Evolutionary conservation across 2,113 vertebrate species (phyloP), one percentile per base, ranked within the genome.

Genomic region (Anguilla rostrata): DNA sequence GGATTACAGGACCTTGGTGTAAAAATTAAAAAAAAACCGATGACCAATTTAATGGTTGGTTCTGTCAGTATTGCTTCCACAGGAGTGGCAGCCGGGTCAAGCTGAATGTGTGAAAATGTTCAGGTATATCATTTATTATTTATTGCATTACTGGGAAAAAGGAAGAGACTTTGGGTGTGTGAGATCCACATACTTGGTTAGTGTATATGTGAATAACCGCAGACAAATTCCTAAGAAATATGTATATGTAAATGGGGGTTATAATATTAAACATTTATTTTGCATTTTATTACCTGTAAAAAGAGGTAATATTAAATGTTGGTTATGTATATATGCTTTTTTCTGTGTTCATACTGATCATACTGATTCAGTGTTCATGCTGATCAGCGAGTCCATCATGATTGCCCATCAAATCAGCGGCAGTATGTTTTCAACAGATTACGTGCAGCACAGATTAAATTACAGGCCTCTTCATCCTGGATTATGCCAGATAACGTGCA

Each of bases 371-470:
- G 12, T 60, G 18, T 60, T 60, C 57, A 60, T 60, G 3, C 57
- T 60, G 20, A 22, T 22, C 26, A 29, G n/a, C 11, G 5, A 53
- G 0, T 34, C 82, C 57, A 22, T n/a, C 18, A 53, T 78, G 39
- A 41, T 40, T 15, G 56, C 2, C 39, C 56, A 43, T 71, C n/a
- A 40, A 63, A 63, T 84, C 39, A 40, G 15, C 63, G n/a, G 83
- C 39, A 63, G 53, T 63, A 84, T 79, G 75, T 78, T 85, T 79
- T 41, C 78, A n/a, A 6, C 26, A 78, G 75, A 85, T 85, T 80
- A 85, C 34, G 39, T 4, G 34, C 84, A 20, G 15, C 75, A 53
- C 43, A 79, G 66, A 85, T 85, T 85, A 85, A 79, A 85, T 85
- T 85, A 85, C 40, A 8, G 34, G 9, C 29, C 29, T 81, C 39